Conservation (phyloP, 2,113 vertebrate genomes). For the Orthonyx spaldingii region DNA sequence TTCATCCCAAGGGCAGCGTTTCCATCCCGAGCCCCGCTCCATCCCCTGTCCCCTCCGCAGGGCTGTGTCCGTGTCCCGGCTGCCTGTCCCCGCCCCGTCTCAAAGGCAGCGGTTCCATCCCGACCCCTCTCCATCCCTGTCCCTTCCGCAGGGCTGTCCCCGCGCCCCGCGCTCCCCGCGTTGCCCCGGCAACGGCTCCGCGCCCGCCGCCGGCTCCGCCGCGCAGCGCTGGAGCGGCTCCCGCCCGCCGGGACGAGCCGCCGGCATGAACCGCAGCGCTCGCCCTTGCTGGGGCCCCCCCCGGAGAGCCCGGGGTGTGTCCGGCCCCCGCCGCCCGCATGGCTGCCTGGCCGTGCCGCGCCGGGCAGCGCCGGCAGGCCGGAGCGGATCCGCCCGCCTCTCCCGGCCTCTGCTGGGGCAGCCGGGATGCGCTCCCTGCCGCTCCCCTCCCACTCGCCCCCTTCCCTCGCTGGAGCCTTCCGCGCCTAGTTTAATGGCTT, state of each 20-base stretch:
- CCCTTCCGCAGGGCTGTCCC: neutral
- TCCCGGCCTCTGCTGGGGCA: slow-evolving; percentile 49
- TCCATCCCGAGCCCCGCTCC: neutral
- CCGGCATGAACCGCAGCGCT: neutral
- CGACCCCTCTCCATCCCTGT: neutral
- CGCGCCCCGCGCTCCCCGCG: slow-evolving; percentile 24
- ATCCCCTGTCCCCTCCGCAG: neutral
- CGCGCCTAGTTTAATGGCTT: slow-evolving; percentile 82
- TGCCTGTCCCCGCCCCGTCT: rapidly evolving
- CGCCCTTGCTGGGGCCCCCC: neutral
- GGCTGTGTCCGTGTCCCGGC: neutral
- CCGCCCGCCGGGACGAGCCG: neutral
- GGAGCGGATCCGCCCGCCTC: slow-evolving; percentile 53
- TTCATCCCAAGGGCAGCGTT: neutral
- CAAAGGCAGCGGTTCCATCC: no score
- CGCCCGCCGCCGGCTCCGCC: neutral
- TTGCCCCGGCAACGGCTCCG: slow-evolving; percentile 77
- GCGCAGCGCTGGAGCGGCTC: neutral
- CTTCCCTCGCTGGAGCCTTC: slow-evolving; percentile 60
- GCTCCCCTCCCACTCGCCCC: slow-evolving; percentile 51
- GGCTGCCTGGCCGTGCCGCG: slow-evolving; percentile 27
- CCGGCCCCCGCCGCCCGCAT: neutral
- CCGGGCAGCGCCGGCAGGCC: slow-evolving; percentile 39
- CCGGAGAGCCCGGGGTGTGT: neutral
- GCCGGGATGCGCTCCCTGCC: slow-evolving; percentile 34